Evolutionary conservation across 2,888 invertebrate genomes (phyloP), one percentile per base, ranked within the genome.

Genomic region (Lysandra bellargus): DNA sequence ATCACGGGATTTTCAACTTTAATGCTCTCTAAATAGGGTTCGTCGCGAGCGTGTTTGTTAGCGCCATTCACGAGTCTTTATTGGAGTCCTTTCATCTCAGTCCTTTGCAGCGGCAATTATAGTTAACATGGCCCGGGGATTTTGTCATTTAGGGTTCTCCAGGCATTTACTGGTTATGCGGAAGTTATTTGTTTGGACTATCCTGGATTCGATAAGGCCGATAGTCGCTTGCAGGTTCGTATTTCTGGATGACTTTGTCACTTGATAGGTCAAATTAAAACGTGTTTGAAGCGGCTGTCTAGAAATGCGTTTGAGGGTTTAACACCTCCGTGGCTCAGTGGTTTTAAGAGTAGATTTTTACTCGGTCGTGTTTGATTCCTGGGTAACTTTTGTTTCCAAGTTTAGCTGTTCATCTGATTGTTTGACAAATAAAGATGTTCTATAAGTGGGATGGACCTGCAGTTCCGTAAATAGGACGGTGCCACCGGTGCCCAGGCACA

Each of bases 1-100:
- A 4, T 23, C 44, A n/a, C 17, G 3, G 44, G 14, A 74, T 40
- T 74, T 74, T 44, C 6, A n/a, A 74, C 74, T 74, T 44, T 44
- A 74, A 2, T 17, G 12, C 74, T 44, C 2, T 23, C 0, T 9
- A 74, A 74, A 74, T 74, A 74, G 23, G 74, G 74, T 74, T 9
- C 40, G 44, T 44, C 9, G 44, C 44, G 74, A 40, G 9, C 44
- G 6, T 40, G 44, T 74, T 74, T 44, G 74, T n/a, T 40, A 44
- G 74, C 44, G 7, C 44, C 23, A 74, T 74, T 74, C 74, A 74
- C n/a, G 44, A 44, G 74, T 74, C 44, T 74, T 74, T 74, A 74
- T 74, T 44, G 44, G 74, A 74, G 74, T 74, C 44, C 74, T 74
- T 74, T 74, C 74, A 74, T 74, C 74, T 74, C 74, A 74, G 74